Evolutionary conservation across 2,113 vertebrate species (phyloP).

Genomic region (Microtus richardsoni): DNA sequence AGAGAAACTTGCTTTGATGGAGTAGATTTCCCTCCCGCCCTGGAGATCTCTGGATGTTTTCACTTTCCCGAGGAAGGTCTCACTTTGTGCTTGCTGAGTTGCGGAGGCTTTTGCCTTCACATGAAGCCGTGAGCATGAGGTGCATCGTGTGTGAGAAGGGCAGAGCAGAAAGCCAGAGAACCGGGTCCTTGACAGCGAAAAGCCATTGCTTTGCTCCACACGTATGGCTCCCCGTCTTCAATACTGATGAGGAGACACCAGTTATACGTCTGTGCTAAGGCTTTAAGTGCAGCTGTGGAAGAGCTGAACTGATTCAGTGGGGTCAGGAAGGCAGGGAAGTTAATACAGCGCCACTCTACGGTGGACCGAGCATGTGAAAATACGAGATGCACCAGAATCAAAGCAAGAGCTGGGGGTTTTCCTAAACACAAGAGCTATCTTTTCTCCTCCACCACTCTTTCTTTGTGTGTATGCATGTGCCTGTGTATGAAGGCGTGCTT

Average conservation of each 20-base stretch:
- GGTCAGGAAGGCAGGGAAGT: too few relatives aligned
- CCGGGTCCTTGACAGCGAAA: not conserved
- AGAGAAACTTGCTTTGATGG: not conserved
- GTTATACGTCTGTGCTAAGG: too few relatives aligned
- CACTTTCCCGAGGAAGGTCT: not conserved
- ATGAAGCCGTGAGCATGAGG: not conserved
- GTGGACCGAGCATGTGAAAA: not conserved
- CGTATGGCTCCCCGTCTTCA: fast-evolving
- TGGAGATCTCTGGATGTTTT: not conserved
- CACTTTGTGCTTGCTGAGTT: too few relatives aligned
- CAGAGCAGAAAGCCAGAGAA: not conserved
- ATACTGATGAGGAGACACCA: not conserved
- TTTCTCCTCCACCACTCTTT: not conserved
- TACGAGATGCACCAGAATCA: not conserved
- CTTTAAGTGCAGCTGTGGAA: not conserved
- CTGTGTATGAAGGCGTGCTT: too few relatives aligned
- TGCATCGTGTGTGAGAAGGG: not conserved
- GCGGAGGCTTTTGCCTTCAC: not conserved
- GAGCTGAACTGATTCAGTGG: not conserved
- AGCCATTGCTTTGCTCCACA: not conserved
- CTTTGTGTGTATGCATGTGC: too few relatives aligned
- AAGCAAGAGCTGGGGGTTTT: not conserved
- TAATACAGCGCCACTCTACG: too few relatives aligned
- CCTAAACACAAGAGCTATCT: not conserved
- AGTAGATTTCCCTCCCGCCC: not conserved